phyloP scores from a whole-genome alignment of 2,797 vertebrate species.

The Furcifer pardalis region DNA sequence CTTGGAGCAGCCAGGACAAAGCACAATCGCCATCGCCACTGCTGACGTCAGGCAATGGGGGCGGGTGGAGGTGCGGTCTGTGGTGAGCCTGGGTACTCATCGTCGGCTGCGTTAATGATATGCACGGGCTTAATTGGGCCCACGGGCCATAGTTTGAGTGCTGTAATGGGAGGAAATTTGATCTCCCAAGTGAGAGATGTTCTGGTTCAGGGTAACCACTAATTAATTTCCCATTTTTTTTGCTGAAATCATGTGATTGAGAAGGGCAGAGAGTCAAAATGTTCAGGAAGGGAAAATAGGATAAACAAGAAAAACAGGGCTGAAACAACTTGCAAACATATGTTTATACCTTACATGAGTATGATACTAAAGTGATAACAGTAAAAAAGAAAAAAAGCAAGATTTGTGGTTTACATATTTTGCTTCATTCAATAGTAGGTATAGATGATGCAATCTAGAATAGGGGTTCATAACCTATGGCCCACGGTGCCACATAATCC shows the following conservation, averaged over 20 bases:
- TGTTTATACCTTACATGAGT: not conserved
- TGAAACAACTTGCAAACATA: not conserved
- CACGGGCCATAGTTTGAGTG: too few species aligned
- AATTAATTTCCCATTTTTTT: not conserved
- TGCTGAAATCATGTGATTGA: not conserved
- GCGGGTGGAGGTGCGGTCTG: too few species aligned
- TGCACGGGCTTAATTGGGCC: too few species aligned
- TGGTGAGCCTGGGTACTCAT: too few species aligned
- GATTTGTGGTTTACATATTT: slow-evolving; percentile 13
- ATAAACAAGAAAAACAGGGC: not conserved
- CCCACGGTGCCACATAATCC: too few species aligned
- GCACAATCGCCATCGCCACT: too few species aligned
- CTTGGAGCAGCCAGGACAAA: too few species aligned
- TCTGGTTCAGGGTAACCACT: not conserved
- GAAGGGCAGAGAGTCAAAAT: not conserved
- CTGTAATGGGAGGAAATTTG: not conserved
- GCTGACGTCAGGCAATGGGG: too few species aligned
- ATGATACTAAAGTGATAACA: not conserved
- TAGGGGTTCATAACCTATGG: too few species aligned
- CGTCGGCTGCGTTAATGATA: too few species aligned
- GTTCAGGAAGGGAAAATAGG: not conserved
- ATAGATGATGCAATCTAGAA: too few species aligned
- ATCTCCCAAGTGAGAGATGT: not conserved
- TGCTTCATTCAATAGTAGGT: slow-evolving; percentile 12
- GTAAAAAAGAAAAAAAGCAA: slow-evolving; percentile 11